A percentile compares a stretch with the other conserved stretches of the same genome.
Conservation (phyloP, 2,113 vertebrate genomes). For the Ageneiosus marmoratus region DNA sequence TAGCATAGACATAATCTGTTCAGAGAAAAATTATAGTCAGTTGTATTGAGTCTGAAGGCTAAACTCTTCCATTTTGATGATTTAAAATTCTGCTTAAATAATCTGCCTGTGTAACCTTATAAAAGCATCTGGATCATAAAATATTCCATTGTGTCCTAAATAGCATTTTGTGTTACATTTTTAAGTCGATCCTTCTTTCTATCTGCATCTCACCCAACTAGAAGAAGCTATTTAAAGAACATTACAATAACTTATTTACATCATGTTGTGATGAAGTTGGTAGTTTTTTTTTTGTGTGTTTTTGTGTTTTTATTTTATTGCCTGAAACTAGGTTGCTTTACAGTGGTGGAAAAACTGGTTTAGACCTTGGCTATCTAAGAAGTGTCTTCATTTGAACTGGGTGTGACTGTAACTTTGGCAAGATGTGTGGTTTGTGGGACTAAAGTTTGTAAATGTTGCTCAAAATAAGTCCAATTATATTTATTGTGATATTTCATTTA, state of each 20-base stretch:
- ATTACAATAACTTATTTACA: neutral
- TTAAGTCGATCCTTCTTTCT: neutral
- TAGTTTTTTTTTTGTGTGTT: constrained; percentile 14
- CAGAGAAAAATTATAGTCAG: neutral
- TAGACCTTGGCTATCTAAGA: neutral
- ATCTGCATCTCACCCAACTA: neutral
- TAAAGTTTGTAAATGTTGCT: constrained; percentile 31
- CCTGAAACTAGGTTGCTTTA: constrained; percentile 19
- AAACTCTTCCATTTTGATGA: neutral
- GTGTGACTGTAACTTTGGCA: neutral
- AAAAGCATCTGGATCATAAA: neutral
- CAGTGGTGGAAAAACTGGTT: neutral
- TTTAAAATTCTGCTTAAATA: constrained; percentile 20
- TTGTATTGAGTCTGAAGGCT: neutral
- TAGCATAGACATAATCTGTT: neutral
- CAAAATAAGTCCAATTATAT: constrained; percentile 10
- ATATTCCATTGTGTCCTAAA: neutral
- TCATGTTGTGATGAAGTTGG: constrained; percentile 14
- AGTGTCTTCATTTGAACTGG: constrained; percentile 13
- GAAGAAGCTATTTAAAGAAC: constrained; percentile 3
- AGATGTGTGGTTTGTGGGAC: constrained; percentile 15
- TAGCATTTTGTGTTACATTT: neutral
- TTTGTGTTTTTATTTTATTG: constrained; percentile 20
- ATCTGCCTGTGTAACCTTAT: neutral
- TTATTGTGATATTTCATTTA: constrained; percentile 6